A percentile compares a stretch with the other conserved stretches of the same genome.
These are phyloP conservation scores for Heterohyrax brucei DNA, from an alignment of 2,797 vertebrate genomes.

Conservation along the genomic window DNA sequence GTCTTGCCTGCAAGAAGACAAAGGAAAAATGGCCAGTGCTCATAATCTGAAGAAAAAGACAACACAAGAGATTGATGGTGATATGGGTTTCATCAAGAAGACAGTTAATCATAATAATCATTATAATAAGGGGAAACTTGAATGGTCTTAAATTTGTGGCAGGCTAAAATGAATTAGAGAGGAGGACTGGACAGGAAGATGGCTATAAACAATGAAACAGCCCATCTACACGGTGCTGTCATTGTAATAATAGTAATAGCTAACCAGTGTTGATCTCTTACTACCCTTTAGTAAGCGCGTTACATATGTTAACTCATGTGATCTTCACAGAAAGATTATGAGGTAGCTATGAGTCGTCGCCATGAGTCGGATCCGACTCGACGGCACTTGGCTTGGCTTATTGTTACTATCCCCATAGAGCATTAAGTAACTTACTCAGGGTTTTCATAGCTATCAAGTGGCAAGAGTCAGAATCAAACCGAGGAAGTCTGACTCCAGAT, in stretches of 20 bases:
- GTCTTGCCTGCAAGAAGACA: background rate
- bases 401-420: background rate
- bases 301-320: background rate
- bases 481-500: background rate
- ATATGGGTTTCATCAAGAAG: background rate
- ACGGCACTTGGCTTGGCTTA: too few relatives aligned
- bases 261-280: too few relatives aligned
- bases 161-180: background rate
- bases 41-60: background rate
- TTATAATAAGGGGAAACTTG: background rate
- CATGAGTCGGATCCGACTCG: too few relatives aligned
- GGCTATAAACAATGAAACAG: background rate
- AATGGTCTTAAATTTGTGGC: background rate
- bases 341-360: too few relatives aligned
- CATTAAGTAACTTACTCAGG: background rate
- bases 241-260: background rate
- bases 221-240: too few relatives aligned
- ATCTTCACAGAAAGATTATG: background rate
- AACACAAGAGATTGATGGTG: fast-evolving
- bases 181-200: background rate
- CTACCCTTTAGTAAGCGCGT: too few relatives aligned
- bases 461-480: background rate
- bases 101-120: background rate
- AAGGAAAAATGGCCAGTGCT: too few relatives aligned
- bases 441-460: background rate